Conservation (phyloP, 2,888 invertebrate species). For the Ectobius pallidus region DNA sequence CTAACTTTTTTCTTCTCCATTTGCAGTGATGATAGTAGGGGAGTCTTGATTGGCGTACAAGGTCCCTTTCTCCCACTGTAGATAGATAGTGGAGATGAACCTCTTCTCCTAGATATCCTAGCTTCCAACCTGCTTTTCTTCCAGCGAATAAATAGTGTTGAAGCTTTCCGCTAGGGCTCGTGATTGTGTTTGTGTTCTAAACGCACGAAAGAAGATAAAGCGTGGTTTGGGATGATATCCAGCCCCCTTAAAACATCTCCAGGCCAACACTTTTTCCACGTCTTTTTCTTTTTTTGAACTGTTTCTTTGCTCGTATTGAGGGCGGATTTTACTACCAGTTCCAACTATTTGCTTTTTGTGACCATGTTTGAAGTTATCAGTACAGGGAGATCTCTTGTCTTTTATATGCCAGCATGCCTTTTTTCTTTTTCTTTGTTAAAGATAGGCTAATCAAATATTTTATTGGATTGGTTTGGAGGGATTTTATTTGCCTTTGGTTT, state of each 20-base stretch:
- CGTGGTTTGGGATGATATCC: background rate
- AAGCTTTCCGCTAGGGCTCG: conserved; percentile 10
- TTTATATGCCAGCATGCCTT: background rate
- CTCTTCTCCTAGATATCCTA: conserved; percentile 3
- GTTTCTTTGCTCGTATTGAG: background rate
- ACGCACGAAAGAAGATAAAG: conserved; percentile 16
- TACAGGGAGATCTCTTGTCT: background rate
- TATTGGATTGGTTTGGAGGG: background rate
- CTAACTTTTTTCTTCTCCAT: conserved; percentile 15
- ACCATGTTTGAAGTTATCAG: conserved; percentile 2
- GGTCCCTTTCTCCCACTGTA: background rate
- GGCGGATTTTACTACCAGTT: background rate
- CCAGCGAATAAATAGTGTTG: conserved; percentile 14
- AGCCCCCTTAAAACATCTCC: background rate
- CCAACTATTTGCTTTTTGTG: background rate
- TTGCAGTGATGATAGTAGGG: conserved; percentile 16
- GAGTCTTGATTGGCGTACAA: conserved; percentile 21
- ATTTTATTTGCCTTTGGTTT: background rate
- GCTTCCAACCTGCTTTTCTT: background rate
- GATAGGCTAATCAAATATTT: conserved; percentile 7
- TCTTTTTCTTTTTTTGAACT: background rate
- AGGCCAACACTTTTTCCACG: background rate
- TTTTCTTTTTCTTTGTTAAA: background rate
- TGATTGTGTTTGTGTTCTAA: conserved; percentile 22
- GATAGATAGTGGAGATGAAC: conserved; percentile 14